Evolutionary conservation across 2,113 vertebrate genomes (phyloP).

Genomic region (Tylochromis polylepis): DNA sequence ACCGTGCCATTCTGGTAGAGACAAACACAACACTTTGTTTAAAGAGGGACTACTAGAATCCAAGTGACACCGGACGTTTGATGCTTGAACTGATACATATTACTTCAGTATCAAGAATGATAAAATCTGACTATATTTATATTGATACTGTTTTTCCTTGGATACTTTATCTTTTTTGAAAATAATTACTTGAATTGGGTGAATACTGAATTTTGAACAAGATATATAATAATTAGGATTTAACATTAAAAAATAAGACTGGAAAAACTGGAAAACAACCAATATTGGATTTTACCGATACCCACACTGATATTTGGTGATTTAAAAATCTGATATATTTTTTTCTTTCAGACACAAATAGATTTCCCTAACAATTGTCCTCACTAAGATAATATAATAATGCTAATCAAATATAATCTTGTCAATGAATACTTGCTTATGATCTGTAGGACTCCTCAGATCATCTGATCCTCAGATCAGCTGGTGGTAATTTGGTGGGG

Average conservation of each 20-base stretch:
- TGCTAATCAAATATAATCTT: not conserved
- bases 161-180: not conserved
- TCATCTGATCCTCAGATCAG: too few relatives aligned
- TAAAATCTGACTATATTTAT: not conserved
- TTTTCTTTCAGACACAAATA: not conserved
- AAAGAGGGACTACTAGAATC: not conserved
- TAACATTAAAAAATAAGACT: not conserved
- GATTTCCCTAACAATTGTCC: not conserved
- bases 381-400: not conserved
- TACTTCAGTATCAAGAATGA: not conserved
- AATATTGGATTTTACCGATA: not conserved
- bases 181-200: not conserved
- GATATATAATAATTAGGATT: not conserved
- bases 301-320: not conserved
- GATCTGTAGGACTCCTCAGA: not conserved
- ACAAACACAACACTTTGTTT: constrained; percentile 4
- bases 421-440: not conserved
- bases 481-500: not conserved
- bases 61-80: not conserved
- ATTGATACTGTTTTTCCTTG: not conserved
- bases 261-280: not conserved
- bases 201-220: not conserved
- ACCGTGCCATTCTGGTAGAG: constrained; percentile 85
- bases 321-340: not conserved
- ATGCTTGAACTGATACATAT: not conserved